Conservation (phyloP, 37 sponge, comb jelly and placozoan species). For the Spongia lamella region DNA sequence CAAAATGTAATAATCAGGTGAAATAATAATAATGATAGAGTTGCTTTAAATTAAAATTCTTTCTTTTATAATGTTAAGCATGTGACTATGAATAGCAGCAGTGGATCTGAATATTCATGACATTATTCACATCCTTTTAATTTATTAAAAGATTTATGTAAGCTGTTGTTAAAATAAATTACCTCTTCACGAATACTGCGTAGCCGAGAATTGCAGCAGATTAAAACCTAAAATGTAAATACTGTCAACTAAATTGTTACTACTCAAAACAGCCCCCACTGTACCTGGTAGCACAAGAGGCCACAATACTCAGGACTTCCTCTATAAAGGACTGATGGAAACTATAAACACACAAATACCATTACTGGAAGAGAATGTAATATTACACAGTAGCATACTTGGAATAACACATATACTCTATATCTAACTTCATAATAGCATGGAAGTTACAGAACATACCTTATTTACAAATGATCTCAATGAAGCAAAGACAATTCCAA, state of each 20-base stretch:
- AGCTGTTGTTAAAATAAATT: too few species aligned
- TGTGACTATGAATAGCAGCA: too few species aligned
- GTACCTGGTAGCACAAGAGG: conserved; percentile 86
- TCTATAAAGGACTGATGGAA: conserved; percentile 62
- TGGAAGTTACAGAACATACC: conserved; percentile 43
- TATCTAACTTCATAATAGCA: too few species aligned
- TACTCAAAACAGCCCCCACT: background rate
- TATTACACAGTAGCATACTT: too few species aligned
- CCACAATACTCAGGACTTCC: conserved; percentile 78
- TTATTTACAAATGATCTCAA: conserved; percentile 69
- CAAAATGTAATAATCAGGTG: conserved; percentile 5
- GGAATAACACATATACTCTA: background rate
- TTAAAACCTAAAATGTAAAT: conserved; percentile 41
- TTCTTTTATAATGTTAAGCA: too few species aligned
- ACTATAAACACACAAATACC: too few species aligned
- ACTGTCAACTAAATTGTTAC: background rate
- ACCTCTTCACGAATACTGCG: conserved; percentile 68
- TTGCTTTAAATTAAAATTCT: too few species aligned
- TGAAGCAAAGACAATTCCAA: conserved; percentile 62
- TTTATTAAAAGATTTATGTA: too few species aligned
- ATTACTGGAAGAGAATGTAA: too few species aligned
- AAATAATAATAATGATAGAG: too few species aligned
- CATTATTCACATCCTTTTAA: too few species aligned
- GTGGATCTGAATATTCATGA: too few species aligned
- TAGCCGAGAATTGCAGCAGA: conserved; percentile 79